Percentiles rank a stretch among this genome's conserved stretches.
phyloP scores from a whole-genome alignment of 2,113 vertebrate genomes.

The Cephalopterus ornatus region DNA sequence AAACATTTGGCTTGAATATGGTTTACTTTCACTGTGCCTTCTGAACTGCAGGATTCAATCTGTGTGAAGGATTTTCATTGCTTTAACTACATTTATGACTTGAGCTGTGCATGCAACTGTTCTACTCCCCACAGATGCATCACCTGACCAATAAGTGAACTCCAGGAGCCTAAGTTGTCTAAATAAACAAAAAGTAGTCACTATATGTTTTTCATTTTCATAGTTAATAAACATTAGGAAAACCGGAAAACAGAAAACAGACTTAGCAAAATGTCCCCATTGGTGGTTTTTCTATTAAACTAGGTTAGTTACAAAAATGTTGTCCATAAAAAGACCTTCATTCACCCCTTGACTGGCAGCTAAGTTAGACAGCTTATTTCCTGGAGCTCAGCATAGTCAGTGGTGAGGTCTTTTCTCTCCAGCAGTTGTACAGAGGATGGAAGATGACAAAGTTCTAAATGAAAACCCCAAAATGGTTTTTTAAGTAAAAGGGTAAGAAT shows the following conservation, averaged over 20 bases:
- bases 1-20: neutral
- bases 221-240: neutral
- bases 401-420: neutral
- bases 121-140: neutral
- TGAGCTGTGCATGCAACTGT: neutral
- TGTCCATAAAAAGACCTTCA: neutral
- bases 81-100: neutral
- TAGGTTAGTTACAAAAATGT: neutral
- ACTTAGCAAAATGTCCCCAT: neutral
- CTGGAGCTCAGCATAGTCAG: neutral
- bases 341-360: neutral
- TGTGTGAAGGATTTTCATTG: neutral
- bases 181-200: neutral
- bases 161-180: neutral
- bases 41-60: neutral
- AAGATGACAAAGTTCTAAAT: neutral
- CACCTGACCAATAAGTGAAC: neutral
- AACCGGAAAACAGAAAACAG: neutral
- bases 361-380: neutral
- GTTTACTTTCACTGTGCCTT: neutral
- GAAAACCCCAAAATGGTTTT: neutral
- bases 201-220: neutral
- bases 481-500: neutral
- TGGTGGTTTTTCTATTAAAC: neutral
- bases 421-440: neutral